Evolutionary conservation across 2,113 vertebrate genomes (phyloP).

Genomic region (Blennius ocellaris): DNA sequence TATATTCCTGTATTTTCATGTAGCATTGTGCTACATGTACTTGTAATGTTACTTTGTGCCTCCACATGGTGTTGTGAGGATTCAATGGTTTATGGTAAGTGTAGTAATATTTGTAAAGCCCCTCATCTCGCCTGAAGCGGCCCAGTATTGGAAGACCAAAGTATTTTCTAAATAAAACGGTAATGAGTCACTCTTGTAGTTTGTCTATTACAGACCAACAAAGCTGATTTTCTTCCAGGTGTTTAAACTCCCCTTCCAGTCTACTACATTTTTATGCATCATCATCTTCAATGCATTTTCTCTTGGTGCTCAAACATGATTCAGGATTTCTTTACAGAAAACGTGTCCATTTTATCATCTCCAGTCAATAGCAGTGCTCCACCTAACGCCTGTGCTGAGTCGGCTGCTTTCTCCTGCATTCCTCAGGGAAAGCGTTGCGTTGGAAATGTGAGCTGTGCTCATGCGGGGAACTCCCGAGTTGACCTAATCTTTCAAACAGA

Average conservation of each 20-base stretch:
- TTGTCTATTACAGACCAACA: not conserved
- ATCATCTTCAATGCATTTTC: slow-evolving; percentile 16
- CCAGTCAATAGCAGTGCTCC: slow-evolving; percentile 12
- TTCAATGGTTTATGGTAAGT: too few relatives aligned
- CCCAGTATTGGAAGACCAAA: too few relatives aligned
- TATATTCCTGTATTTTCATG: too few relatives aligned
- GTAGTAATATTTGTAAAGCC: too few relatives aligned
- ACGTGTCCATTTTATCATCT: slow-evolving; percentile 20
- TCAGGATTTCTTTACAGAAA: slow-evolving; percentile 14
- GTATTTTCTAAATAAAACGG: too few relatives aligned
- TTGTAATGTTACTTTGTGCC: too few relatives aligned
- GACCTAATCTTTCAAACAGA: slow-evolving; percentile 50
- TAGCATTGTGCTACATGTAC: too few relatives aligned
- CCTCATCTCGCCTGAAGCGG: too few relatives aligned
- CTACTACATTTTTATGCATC: not conserved
- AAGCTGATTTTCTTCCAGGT: not conserved
- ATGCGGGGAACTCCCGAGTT: slow-evolving; percentile 50
- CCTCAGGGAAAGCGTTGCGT: slow-evolving; percentile 34
- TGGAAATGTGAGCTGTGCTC: slow-evolving; percentile 47
- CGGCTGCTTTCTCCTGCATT: slow-evolving; percentile 22
- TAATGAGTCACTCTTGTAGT: too few relatives aligned
- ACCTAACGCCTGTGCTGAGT: slow-evolving; percentile 26
- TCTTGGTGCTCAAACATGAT: slow-evolving; percentile 19
- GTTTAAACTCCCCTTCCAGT: slow-evolving; percentile 8
- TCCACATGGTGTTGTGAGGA: too few relatives aligned